Percentiles rank a stretch among this genome's conserved stretches.
phyloP scores from a whole-genome alignment of 2,888 invertebrate genomes.

The Plebejus argus region DNA sequence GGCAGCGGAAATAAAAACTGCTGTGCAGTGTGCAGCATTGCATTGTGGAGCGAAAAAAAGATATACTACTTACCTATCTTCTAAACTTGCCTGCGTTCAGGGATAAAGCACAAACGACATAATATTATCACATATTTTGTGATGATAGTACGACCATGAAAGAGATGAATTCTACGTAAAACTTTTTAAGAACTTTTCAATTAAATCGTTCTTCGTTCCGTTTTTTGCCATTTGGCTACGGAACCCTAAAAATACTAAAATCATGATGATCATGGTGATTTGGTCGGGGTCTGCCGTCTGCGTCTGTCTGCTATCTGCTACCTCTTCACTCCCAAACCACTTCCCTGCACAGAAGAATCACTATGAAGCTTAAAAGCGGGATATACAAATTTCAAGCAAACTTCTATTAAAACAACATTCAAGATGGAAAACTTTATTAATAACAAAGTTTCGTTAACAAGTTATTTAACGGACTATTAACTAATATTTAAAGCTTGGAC shows the following conservation, averaged over 20 bases:
- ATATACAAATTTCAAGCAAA: slow-evolving; percentile 11
- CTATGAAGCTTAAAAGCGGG: neutral
- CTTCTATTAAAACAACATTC: slow-evolving; percentile 15
- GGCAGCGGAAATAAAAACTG: slow-evolving; percentile 28
- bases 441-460: slow-evolving; percentile 35
- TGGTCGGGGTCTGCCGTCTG: too few relatives aligned
- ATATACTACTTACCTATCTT: neutral
- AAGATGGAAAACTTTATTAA: slow-evolving; percentile 20
- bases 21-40: neutral
- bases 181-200: too few relatives aligned
- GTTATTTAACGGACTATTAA: slow-evolving; percentile 45
- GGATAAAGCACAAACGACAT: too few relatives aligned
- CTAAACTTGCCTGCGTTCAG: neutral
- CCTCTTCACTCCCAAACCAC: too few relatives aligned
- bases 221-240: too few relatives aligned
- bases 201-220: too few relatives aligned
- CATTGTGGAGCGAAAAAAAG: slow-evolving; percentile 21
- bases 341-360: neutral
- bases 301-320: too few relatives aligned
- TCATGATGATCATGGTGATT: too few relatives aligned
- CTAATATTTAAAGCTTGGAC: slow-evolving; percentile 44
- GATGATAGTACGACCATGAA: too few relatives aligned
- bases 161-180: too few relatives aligned
- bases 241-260: too few relatives aligned
- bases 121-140: too few relatives aligned